Conservation (phyloP, 1,140 invertebrate genomes). For the Choristoneura fumiferana region DNA sequence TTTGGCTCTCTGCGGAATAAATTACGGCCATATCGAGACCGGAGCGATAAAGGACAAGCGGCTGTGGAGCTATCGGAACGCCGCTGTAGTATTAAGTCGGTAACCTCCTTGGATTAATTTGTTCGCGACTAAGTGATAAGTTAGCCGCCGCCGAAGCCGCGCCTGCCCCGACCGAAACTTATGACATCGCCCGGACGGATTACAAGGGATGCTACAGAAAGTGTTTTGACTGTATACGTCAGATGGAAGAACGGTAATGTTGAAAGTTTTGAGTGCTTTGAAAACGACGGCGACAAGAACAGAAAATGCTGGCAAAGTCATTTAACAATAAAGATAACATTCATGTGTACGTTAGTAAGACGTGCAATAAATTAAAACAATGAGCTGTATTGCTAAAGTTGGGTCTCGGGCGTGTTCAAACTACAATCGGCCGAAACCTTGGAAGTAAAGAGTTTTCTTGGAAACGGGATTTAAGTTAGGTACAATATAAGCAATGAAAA, state of each 20-base stretch:
- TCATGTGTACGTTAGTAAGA: constrained; percentile 37
- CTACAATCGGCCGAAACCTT: constrained; percentile 34
- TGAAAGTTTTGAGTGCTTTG: constrained; percentile 19
- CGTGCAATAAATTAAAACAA: constrained; percentile 54
- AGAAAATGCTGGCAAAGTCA: constrained; percentile 32
- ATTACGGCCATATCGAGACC: constrained; percentile 71
- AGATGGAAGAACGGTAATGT: constrained; percentile 22
- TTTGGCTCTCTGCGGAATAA: constrained; percentile 74
- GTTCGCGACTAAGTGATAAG: constrained; percentile 72
- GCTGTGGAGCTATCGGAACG: constrained; percentile 63
- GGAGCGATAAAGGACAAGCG: constrained; percentile 65
- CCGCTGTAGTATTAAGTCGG: constrained; percentile 54
- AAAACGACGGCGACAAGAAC: constrained; percentile 24
- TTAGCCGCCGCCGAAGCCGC: constrained; percentile 39
- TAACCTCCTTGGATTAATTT: constrained; percentile 72
- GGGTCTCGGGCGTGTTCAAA: constrained; percentile 25
- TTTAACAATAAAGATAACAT: constrained; percentile 46
- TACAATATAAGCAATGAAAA: too few species aligned
- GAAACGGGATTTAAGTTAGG: too few species aligned
- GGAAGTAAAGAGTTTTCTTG: constrained; percentile 28
- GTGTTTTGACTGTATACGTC: constrained; percentile 30
- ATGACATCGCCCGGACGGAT: constrained; percentile 32
- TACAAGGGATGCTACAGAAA: constrained; percentile 37
- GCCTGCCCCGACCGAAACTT: constrained; percentile 48
- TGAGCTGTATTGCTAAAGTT: constrained; percentile 33